Conservation (phyloP, 2,888 invertebrate genomes). For the Drosophila meridiana region DNA sequence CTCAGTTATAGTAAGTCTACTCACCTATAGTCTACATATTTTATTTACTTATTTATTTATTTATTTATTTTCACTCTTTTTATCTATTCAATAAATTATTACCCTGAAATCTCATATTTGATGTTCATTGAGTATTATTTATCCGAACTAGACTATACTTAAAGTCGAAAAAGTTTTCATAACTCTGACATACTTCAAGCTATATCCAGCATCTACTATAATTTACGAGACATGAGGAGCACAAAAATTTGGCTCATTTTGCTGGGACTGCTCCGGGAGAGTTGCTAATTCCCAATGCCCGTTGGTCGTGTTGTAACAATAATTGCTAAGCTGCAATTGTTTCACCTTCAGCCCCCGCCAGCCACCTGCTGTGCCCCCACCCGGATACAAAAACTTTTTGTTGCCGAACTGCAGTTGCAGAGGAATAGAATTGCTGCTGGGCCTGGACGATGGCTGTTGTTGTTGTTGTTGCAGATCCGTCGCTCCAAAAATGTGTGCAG, state of each 20-base stretch:
- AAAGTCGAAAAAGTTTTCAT: not conserved
- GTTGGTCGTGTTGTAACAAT: slow-evolving; percentile 70
- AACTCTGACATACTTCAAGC: not conserved
- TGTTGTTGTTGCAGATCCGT: slow-evolving; percentile 16
- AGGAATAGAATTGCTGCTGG: slow-evolving; percentile 44
- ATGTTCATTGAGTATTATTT: not conserved
- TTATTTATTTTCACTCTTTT: too few relatives aligned
- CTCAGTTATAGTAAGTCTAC: not conserved
- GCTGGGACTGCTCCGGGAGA: slow-evolving; percentile 22
- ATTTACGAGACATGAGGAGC: slow-evolving; percentile 34
- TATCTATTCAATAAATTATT: not conserved
- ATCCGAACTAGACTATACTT: not conserved
- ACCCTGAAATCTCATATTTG: too few relatives aligned
- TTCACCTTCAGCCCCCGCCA: slow-evolving; percentile 6
- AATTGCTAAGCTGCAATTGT: slow-evolving; percentile 69
- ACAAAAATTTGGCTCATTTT: slow-evolving; percentile 51
- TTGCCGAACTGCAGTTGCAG: slow-evolving; percentile 6
- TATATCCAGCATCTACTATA: not conserved
- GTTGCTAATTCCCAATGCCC: slow-evolving; percentile 36
- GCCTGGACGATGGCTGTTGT: slow-evolving; percentile 18
- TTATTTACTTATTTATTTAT: too few relatives aligned
- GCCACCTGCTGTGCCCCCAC: slow-evolving; percentile 8
- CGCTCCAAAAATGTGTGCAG: slow-evolving; percentile 66
- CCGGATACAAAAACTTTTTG: slow-evolving; percentile 40
- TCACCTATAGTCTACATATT: not conserved